Conservation (phyloP, 1,140 invertebrate species). For the Zeugodacus cucurbitae region DNA sequence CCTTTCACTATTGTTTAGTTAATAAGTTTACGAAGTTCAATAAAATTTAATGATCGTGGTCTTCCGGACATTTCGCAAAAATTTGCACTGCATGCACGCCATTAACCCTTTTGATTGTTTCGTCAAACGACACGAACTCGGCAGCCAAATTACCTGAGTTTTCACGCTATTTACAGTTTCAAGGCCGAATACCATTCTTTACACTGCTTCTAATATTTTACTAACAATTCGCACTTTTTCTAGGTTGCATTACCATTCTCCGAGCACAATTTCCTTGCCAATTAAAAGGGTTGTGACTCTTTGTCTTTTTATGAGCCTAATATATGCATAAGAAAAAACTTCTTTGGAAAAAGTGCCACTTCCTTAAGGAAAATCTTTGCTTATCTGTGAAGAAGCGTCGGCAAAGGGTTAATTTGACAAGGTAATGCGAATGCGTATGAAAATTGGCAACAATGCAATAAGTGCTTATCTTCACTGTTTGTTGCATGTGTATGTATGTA, state of each 20-base stretch:
- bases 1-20: not conserved
- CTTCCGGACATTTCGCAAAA: not conserved
- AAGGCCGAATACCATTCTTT: not conserved
- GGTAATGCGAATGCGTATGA: not conserved
- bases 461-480: not conserved
- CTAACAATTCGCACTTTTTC: not conserved
- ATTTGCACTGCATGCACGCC: not conserved
- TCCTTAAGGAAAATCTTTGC: not conserved
- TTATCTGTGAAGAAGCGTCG: not conserved
- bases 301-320: not conserved
- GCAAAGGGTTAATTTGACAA: slow-evolving; percentile 7
- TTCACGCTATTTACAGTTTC: not conserved
- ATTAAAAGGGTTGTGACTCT: slow-evolving; percentile 19
- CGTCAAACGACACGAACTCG: not conserved
- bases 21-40: not conserved
- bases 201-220: not conserved
- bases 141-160: not conserved
- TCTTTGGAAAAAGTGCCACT: not conserved
- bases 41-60: not conserved
- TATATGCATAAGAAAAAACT: not conserved
- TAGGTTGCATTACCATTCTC: not conserved
- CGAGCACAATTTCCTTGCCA: not conserved
- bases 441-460: not conserved
- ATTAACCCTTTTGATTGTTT: not conserved
- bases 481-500: not conserved